Evolutionary conservation across 2,888 invertebrate species (phyloP).

Genomic region (Phengaris arion): DNA sequence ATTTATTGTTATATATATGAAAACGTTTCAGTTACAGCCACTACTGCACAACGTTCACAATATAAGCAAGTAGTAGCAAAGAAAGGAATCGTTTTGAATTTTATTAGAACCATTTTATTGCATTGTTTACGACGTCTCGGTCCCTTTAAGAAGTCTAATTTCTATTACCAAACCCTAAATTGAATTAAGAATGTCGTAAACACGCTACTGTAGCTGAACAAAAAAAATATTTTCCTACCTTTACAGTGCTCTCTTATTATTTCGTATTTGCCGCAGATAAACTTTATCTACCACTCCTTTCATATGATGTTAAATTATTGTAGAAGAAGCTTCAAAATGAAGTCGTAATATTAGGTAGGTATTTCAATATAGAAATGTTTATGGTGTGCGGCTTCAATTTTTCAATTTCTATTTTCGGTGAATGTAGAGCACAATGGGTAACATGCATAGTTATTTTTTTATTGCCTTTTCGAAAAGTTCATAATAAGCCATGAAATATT

Average conservation of each 20-base stretch:
- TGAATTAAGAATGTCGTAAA: conserved; percentile 36
- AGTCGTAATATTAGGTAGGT: no score
- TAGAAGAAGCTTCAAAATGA: no score
- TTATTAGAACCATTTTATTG: conserved; percentile 34
- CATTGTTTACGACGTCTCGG: conserved; percentile 39
- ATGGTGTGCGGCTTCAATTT: no score
- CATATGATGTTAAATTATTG: no score
- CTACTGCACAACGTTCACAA: background rate
- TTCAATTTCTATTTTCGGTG: no score
- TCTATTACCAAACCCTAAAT: conserved; percentile 37
- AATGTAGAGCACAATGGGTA: no score
- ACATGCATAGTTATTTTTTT: no score
- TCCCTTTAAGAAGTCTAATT: conserved; percentile 39
- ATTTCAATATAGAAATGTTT: no score
- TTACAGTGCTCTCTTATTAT: background rate
- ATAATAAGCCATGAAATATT: no score
- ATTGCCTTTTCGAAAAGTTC: no score
- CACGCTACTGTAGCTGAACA: conserved; percentile 31
- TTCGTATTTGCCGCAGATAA: no score
- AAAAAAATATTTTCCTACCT: conserved; percentile 14
- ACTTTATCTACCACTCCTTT: no score
- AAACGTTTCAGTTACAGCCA: background rate
- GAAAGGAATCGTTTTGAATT: conserved; percentile 23
- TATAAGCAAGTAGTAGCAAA: background rate
- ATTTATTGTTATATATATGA: background rate